These are phyloP conservation scores for Iselma pallidipennis DNA, from an alignment of 2,888 invertebrate genomes.

Conservation along the genomic window DNA sequence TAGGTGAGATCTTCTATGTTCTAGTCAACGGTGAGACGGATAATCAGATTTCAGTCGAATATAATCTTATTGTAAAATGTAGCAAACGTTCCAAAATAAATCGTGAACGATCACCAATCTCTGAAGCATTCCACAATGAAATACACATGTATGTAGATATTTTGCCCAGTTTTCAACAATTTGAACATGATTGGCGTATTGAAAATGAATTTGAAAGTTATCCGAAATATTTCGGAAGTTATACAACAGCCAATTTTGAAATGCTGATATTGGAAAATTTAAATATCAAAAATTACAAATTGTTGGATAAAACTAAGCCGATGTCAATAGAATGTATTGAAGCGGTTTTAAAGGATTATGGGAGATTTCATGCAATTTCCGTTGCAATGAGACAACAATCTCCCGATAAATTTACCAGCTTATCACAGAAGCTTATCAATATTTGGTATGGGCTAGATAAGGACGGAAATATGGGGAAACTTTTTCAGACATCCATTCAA, in stretches of 20 bases:
- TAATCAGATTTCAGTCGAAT: too few species aligned
- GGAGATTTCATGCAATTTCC: conserved; percentile 16
- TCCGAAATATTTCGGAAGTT: conserved; percentile 11
- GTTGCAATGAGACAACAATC: not conserved
- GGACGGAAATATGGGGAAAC: not conserved
- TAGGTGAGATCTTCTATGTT: too few species aligned
- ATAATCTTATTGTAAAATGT: too few species aligned
- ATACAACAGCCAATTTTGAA: conserved; percentile 21
- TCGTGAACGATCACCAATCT: too few species aligned
- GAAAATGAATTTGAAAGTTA: not conserved
- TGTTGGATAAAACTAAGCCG: conserved; percentile 31
- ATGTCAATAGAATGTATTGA: conserved; percentile 36
- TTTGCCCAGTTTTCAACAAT: conserved; percentile 7
- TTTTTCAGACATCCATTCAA: too few species aligned
- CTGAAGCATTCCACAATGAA: too few species aligned
- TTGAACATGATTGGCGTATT: not conserved
- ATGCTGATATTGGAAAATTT: conserved; percentile 36
- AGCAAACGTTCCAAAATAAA: too few species aligned
- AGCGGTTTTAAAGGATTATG: conserved; percentile 36
- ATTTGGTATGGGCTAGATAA: conserved; percentile 7
- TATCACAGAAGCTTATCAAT: not conserved
- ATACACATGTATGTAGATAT: not conserved
- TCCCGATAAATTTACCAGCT: conserved; percentile 16
- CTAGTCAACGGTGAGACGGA: too few species aligned
- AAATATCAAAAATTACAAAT: conserved; percentile 27